These are phyloP conservation scores for Pinctada fucata DNA, from an alignment of 2,888 invertebrate species.

Conservation along the genomic window DNA sequence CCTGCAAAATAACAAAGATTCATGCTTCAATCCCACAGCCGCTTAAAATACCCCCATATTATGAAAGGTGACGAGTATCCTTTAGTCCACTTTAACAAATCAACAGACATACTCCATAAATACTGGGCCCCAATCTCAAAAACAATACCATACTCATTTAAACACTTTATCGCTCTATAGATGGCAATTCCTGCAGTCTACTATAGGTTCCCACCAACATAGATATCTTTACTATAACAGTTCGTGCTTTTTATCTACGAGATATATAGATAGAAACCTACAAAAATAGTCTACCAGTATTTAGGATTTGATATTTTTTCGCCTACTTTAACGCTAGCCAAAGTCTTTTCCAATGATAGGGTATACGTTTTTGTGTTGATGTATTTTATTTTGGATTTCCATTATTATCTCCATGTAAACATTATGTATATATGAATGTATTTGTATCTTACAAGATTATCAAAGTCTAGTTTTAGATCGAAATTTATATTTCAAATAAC, in stretches of 20 bases:
- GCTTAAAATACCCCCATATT: neutral
- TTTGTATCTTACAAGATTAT: too few species aligned
- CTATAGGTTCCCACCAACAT: neutral
- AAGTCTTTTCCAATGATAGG: too few species aligned
- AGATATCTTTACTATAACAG: neutral
- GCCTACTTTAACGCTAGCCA: too few species aligned
- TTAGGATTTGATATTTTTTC: neutral
- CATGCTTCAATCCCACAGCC: neutral
- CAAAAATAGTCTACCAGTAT: neutral
- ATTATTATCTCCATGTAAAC: too few species aligned
- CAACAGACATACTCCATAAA: neutral
- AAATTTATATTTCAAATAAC: too few species aligned
- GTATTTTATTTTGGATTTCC: too few species aligned
- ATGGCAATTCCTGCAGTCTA: neutral
- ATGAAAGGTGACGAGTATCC: neutral
- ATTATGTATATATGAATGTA: too few species aligned
- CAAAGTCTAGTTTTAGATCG: too few species aligned
- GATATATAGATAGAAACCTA: neutral
- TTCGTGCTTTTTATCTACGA: neutral
- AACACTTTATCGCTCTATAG: neutral
- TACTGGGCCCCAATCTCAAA: neutral
- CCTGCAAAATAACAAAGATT: neutral
- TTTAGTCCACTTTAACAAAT: neutral
- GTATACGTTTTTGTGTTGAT: too few species aligned
- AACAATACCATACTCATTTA: conserved; percentile 7